Conservation (phyloP, 2,113 vertebrate species). For the Pelecanoides urinatrix region DNA sequence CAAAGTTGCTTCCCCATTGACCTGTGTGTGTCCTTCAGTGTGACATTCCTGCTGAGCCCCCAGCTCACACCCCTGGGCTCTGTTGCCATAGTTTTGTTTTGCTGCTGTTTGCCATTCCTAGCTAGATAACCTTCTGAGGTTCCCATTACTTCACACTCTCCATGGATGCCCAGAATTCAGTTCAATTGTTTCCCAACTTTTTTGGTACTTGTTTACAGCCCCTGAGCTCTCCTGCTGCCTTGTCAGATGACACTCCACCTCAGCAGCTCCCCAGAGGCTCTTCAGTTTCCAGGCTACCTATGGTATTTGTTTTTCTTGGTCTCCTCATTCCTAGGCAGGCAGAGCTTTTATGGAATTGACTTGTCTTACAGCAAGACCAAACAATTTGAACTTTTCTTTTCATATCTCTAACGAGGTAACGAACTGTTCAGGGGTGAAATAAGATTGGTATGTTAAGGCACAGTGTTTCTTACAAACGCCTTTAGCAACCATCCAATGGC, state of each 20-base stretch:
- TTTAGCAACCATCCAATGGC: not conserved
- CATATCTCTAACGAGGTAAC: not conserved
- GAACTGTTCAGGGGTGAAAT: not conserved
- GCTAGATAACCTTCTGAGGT: conserved; percentile 8
- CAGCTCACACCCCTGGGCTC: not conserved
- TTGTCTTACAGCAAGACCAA: not conserved
- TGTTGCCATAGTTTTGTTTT: conserved; percentile 46
- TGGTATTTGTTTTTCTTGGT: conserved; percentile 41
- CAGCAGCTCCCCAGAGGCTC: not conserved
- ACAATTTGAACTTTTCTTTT: not conserved
- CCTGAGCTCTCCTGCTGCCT: not conserved
- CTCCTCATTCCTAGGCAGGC: not conserved
- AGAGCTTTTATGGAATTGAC: not conserved
- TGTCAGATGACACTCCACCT: conserved; percentile 26
- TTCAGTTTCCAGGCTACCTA: conserved; percentile 40
- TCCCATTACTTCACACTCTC: conserved; percentile 29
- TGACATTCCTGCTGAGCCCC: not conserved
- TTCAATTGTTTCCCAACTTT: conserved; percentile 27
- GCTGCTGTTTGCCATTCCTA: conserved; percentile 46
- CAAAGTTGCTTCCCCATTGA: not conserved
- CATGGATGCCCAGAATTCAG: not conserved
- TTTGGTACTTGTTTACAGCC: not conserved
- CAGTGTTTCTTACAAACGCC: not conserved
- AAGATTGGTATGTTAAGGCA: not conserved
- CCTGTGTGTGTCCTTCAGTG: not conserved